Base-by-base conservation (phyloP, 2,113 vertebrate genomes). In the Sphaerodactylus townsendi region DNA sequence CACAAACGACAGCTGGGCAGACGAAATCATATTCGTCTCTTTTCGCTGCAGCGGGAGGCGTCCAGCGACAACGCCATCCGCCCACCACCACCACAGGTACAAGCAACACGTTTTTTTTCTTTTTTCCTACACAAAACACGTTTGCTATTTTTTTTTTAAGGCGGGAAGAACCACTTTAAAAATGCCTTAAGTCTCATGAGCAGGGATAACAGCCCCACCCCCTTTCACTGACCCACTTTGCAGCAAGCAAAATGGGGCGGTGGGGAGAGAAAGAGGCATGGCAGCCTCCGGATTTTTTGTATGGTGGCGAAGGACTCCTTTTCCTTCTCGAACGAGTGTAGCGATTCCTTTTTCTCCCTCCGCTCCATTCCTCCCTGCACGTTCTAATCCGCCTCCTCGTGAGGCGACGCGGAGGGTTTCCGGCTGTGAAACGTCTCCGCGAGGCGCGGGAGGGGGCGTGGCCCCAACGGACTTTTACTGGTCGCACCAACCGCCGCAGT, bases 171-270 rank as follows among this genome's bases (percentile, higher is more conserved):
- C 48, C 1, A 17, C 17, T 7, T 0, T 9, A 19, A 50, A 48
- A 48, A 74, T 1, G 14, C 15, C 15, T 13, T 25, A 35, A 14
- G 14, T 35, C 50, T 56, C 4, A 37, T 48, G 1, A 11, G 30
- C 50, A 59, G 19, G 3, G 37, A 28, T 35, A 39, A 37, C 19
- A 50, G 28, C 53, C 14, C 44, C 4, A 0, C 1, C 28, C 1
- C 30, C 48, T 28, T 21, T 65, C 25, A 2, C 83, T 84, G 83
- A 78, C 83, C 83, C 75, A 84, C 50, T 84, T 78, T 64, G 50
- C 14, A 35, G 65, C 37, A 25, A 44, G 21, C 1, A 4, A 2
- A 48, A 7, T 64, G 2, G 3, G 46, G 1, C 1, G 17, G 4
- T 1, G 65, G 39, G 4, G 14, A 2, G 11, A 1, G 10, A 1